Base-by-base conservation (phyloP, 2,113 vertebrate species). In the Candoia aspera region DNA sequence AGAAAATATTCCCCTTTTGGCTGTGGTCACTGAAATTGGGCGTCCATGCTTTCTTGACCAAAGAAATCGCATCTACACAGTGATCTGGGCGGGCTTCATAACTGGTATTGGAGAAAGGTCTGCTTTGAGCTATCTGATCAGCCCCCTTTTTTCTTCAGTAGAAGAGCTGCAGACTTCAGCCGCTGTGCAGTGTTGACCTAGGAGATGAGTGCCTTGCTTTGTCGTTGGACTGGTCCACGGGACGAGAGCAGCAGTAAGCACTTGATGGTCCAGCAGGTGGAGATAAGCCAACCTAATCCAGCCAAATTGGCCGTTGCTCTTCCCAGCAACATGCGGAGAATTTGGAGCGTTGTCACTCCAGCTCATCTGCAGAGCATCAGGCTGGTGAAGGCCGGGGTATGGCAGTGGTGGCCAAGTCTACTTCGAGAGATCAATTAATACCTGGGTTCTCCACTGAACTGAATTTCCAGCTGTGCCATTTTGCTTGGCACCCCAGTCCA, bases 171-270 rank as follows among this genome's bases (percentile, higher is more conserved):
- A 92, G 84, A 49, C 94, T 99, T 93, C 97, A 98, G 95, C 79
- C 95, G 0, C 73, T 98, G 37, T 97, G 97, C 95, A 97, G 96
- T 84, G 37, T 96, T 1, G 95, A 96, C 58, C 95, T 99, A 0
- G 98, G 98, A 10, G 90, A 95, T 0, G 97, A 98, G 59, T 92
- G 98, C 0, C 97, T 99, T 94, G 98, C 98, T 73, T 94, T 99
- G 96, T 99, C 99, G 0, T 95, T 99, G 68, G 99, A 99, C 94
- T 99, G 99, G 99, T 99, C 99, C 89, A 98, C 98, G 0, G 98
- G 98, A 58, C 97, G 97, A 92, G 94, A 97, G 68, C 97, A 97
- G 53, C 97, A 98, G 99, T 99, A 95, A 97, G 96, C 3, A 85
- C 21, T 73, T 23, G 37, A 37, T 13, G 15, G 68, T 33, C 6